Evolutionary conservation across 2,113 vertebrate species (phyloP), one percentile per base, ranked within the genome.

Genomic region (Chionis minor): DNA sequence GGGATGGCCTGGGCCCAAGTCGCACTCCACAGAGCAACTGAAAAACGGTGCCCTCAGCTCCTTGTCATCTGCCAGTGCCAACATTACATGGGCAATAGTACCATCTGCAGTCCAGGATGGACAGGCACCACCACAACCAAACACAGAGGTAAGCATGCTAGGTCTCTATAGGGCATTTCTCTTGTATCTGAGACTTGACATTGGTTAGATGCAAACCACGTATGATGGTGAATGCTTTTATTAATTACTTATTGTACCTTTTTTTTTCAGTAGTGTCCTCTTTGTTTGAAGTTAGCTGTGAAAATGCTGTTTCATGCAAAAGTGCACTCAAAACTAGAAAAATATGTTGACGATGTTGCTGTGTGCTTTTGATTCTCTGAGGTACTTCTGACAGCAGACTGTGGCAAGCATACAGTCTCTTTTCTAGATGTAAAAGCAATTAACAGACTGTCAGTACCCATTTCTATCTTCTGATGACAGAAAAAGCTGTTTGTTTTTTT

Each of bases 1-100:
- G 97, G 98, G 98, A 97, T 99, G 99, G 99, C 98, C 98, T 69
- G 98, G 98, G 79, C 98, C 99, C 97, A 99, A 99, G 98, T 99
- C 99, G 1, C 98, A 98, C 89, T 99, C 99, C 56, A 97, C 98
- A 95, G 99, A 99, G 80, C 98, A 98, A 92, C 96, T 99, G 98
- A 99, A 98, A 98, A 99, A 99, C 1, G 98, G 98, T 89, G 98
- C 98, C 54, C 96, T 98, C 94, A 98, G 98, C 94, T 98, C 99
- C 89, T 97, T 98, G 28, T 97, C 98, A 28, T 98, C 99, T 40
- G 97, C 98, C n/a, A 98, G 97, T 82, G 96, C 98, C 96, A 98
- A 83, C 92, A 96, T 98, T 45, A 97, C 98, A 0, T 98, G 98
- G 98, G 98, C 98, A 22, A 81, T 98, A 92, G 98, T 99, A 66